Percentiles rank a stretch among this genome's conserved stretches.
Evolutionary conservation across 2,888 invertebrate species (phyloP).

Genomic region (Ceraclea dissimilis): DNA sequence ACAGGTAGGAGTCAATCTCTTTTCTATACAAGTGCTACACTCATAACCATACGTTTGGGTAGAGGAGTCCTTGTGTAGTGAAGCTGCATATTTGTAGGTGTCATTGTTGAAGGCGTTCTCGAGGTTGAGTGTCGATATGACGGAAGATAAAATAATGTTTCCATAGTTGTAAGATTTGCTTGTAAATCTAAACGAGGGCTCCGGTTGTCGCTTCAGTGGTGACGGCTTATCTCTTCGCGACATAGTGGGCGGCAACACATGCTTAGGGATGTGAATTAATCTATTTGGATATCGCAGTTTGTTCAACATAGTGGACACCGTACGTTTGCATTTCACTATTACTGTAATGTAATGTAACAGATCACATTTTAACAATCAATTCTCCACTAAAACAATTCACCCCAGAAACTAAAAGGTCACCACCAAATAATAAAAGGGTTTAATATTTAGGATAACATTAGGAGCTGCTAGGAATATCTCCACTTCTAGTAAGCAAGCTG

Average conservation of each 20-base stretch:
- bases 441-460: too few species aligned
- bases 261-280: neutral
- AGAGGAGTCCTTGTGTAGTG: neutral
- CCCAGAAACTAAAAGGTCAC: too few species aligned
- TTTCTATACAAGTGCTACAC: constrained; percentile 7
- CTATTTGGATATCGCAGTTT: constrained; percentile 16
- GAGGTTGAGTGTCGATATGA: constrained; percentile 8
- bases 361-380: neutral
- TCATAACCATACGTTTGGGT: constrained; percentile 11
- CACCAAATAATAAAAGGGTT: too few species aligned
- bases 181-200: constrained; percentile 3
- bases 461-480: too few species aligned
- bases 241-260: neutral
- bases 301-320: constrained; percentile 18
- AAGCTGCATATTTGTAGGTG: neutral
- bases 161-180: neutral
- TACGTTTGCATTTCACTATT: constrained; percentile 18
- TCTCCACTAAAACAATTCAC: too few species aligned
- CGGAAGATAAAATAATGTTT: constrained; percentile 1
- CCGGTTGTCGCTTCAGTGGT: neutral
- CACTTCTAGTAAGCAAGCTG: too few species aligned
- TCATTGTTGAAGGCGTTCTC: neutral
- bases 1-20: neutral
- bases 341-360: constrained; percentile 23
- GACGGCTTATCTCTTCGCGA: constrained; percentile 3